A percentile compares a stretch with the other conserved stretches of the same genome.
Conservation (phyloP, 2,797 vertebrate species). For the Gymnothorax javanicus region DNA sequence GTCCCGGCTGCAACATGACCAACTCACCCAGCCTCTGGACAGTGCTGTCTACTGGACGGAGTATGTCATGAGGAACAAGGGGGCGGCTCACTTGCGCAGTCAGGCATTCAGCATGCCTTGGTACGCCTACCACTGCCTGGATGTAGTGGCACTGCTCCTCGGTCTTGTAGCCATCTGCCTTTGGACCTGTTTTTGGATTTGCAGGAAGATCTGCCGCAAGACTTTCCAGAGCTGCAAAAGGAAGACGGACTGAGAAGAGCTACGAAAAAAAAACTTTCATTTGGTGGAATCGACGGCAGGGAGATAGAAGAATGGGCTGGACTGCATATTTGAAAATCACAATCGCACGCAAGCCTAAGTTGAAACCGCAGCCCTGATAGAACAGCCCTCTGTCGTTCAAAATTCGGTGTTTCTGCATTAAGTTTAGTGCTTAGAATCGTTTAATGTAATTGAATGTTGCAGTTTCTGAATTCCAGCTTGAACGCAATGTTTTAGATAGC, state of each 20-base stretch:
- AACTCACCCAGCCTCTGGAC: conserved; percentile 55
- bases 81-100: conserved; percentile 57
- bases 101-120: conserved; percentile 57
- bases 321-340: not conserved
- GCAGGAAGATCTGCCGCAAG: conserved; percentile 51
- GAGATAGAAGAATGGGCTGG: not conserved
- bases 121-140: conserved; percentile 65
- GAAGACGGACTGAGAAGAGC: conserved; percentile 47
- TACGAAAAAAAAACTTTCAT: not conserved
- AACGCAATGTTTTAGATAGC: not conserved
- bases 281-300: not conserved
- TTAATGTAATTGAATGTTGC: not conserved
- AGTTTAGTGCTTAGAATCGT: not conserved
- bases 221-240: conserved; percentile 49
- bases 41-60: conserved; percentile 69
- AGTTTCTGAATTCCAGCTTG: not conserved
- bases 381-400: not conserved
- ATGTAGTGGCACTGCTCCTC: conserved; percentile 52
- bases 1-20: conserved; percentile 59
- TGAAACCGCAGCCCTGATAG: not conserved
- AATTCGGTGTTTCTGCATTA: not conserved
- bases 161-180: conserved; percentile 28
- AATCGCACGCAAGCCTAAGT: not conserved
- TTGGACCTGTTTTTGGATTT: conserved; percentile 47
- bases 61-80: conserved; percentile 66